Evolutionary conservation across 2,797 vertebrate genomes (phyloP), one percentile per base, ranked within the genome.

Genomic region (Echiichthys vipera): DNA sequence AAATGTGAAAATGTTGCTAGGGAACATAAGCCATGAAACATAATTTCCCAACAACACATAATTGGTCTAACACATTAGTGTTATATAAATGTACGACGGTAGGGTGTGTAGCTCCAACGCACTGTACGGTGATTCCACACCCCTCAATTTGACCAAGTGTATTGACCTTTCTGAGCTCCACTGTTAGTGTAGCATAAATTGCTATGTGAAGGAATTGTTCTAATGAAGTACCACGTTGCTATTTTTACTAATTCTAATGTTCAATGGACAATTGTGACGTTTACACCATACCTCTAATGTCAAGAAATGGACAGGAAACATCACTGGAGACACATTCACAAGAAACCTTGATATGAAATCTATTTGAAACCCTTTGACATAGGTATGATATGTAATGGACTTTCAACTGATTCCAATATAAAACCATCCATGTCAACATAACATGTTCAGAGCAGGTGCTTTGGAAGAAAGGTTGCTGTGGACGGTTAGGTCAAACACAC

Each of bases 141-240:
- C 18, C 24, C 54, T 53, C 24, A 29, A 5, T 30, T 51, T 34
- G 20, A 30, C n/a, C 15, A 40, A 39, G 43, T 45, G 34, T 46
- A 27, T 3, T 72, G 57, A 64, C 63, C 68, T 77, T 55, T 51
- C 3, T 5, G 7, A 8, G n/a, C 25, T 40, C 27, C 25, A 10
- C 27, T 17, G 30, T 24, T n/a, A 14, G 12, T 46, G 49, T 32
- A 49, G 50, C 5, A 42, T 2, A 34, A 53, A 39, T 32, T 55
- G 29, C 12, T 3, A 20, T 57, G 18, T 40, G n/a, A 59, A 15
- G 34, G 2, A 53, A 46, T 8, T 43, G 1, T 57, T 45, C 24
- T 18, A 39, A 13, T 3, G 9, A 36, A 22, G 12, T 15, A 5
- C 20, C 13, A 25, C 4, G 5, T 42, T 56, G 13, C n/a, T 30